A percentile compares a stretch with the other conserved stretches of the same genome.
Conservation (phyloP, 2,113 vertebrate genomes). For the Grantiella picta region DNA sequence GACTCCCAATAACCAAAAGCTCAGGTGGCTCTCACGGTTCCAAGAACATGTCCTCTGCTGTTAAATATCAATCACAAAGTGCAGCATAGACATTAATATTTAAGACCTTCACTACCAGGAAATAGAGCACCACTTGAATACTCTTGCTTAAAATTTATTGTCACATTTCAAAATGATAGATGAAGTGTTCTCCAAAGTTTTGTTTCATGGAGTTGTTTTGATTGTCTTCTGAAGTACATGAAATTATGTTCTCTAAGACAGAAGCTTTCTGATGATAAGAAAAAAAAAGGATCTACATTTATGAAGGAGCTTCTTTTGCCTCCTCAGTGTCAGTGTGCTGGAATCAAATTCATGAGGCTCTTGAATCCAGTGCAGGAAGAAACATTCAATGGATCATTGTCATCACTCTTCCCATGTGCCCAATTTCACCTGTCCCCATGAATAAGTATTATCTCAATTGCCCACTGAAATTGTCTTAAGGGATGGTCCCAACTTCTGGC, state of each 20-base stretch:
- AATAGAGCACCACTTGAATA: not conserved
- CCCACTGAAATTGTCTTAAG: not conserved
- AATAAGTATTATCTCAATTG: not conserved
- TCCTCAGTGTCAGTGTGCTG: not conserved
- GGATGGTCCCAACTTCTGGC: not conserved
- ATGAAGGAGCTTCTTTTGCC: not conserved
- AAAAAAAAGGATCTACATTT: accelerated
- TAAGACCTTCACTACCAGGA: not conserved
- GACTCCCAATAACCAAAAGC: not conserved
- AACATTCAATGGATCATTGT: not conserved
- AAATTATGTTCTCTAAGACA: not conserved
- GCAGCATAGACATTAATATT: not conserved
- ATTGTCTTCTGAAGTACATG: not conserved
- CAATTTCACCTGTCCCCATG: accelerated
- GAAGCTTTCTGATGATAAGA: not conserved
- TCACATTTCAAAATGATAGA: not conserved
- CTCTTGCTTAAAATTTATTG: not conserved
- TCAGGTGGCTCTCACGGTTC: not conserved
- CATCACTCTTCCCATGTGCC: not conserved
- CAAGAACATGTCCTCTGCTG: not conserved
- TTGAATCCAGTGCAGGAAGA: not conserved
- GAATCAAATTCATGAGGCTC: not conserved
- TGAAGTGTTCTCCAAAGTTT: not conserved
- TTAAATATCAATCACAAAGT: not conserved
- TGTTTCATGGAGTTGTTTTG: not conserved